These are phyloP conservation scores for Ariolimax columbianus DNA, from an alignment of 2,888 invertebrate species.

Conservation along the genomic window DNA sequence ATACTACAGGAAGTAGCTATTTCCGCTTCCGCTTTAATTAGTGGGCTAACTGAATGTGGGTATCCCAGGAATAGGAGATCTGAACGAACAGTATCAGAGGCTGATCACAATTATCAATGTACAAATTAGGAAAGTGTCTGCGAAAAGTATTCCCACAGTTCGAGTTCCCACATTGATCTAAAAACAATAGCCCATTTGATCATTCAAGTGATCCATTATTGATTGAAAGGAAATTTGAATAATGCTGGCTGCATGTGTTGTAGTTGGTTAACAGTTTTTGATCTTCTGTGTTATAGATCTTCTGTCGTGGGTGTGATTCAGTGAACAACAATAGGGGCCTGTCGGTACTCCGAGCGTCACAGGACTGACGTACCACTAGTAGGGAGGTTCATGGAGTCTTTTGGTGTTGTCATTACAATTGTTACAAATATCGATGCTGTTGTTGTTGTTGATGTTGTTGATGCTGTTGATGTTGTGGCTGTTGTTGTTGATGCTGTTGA, in stretches of 20 bases:
- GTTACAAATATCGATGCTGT: background rate
- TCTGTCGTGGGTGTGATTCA: background rate
- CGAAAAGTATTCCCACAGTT: slow-evolving; percentile 14
- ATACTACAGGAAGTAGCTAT: background rate
- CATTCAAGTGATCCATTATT: background rate
- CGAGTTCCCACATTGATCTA: slow-evolving; percentile 5
- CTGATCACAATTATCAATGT: slow-evolving; percentile 9
- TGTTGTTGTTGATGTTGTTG: background rate
- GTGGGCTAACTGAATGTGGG: background rate
- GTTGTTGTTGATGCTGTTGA: background rate
- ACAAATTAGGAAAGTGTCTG: slow-evolving; percentile 3
- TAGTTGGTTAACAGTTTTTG: background rate
- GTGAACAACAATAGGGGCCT: background rate
- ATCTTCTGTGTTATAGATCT: slow-evolving; percentile 15
- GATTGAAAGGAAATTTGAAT: slow-evolving; percentile 23
- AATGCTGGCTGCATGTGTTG: slow-evolving; percentile 7
- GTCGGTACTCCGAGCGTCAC: background rate
- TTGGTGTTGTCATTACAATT: background rate
- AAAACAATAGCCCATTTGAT: slow-evolving; percentile 3
- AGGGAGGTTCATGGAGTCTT: background rate
- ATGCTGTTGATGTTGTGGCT: background rate
- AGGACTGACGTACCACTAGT: background rate
- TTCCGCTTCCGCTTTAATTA: slow-evolving; percentile 10
- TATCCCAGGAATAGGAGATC: background rate
- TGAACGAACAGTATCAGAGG: background rate